Evolutionary conservation across 2,113 vertebrate genomes (phyloP), one percentile per base, ranked within the genome.

Genomic region (Callipepla squamata): DNA sequence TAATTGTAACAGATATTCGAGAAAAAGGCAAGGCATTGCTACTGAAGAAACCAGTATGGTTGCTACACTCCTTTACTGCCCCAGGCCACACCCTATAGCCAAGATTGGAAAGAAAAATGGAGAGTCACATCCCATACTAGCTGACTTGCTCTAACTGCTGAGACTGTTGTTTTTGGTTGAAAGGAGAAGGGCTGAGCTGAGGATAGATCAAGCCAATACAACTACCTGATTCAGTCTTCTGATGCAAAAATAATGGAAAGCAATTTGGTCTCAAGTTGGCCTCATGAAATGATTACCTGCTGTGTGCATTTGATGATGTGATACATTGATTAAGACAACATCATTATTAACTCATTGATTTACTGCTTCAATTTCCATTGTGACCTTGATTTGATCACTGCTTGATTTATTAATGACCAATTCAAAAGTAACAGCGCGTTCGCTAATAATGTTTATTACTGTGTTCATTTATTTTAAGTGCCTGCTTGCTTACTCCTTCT

Each of bases 311-410:
- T 90, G 72, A 83, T 72, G 76, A 90, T 74, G 67, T 65, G 91
- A 93, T 88, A 92, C 76, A 90, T 80, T 89, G 94, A 93, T 93
- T 90, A 83, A 91, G 87, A 91, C 76, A 94, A 90, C 59, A 90
- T n/a, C 40, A 48, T 91, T 90, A 95, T 85, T 94, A 96, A 95
- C 61, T 85, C 73, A 91, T 84, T 76, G 93, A 94, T 92, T 87
- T 78, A 91, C 65, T 72, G 44, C 73, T 94, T 91, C 73, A 61
- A 8, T 84, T 91, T 91, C 61, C 73, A 91, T 76, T 68, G 57
- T 87, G 93, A 93, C 92, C 79, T 94, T 94, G 87, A 93, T 92
- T 88, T 94, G 73, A 87, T 92, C 81, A 74, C 38, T 30, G 23
- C 30, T 68, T 94, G 44, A 86, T 66, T 93, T 91, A 90, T 90